Evolutionary conservation across 2,888 invertebrate genomes (phyloP).

Genomic region (Andrena camellia): DNA sequence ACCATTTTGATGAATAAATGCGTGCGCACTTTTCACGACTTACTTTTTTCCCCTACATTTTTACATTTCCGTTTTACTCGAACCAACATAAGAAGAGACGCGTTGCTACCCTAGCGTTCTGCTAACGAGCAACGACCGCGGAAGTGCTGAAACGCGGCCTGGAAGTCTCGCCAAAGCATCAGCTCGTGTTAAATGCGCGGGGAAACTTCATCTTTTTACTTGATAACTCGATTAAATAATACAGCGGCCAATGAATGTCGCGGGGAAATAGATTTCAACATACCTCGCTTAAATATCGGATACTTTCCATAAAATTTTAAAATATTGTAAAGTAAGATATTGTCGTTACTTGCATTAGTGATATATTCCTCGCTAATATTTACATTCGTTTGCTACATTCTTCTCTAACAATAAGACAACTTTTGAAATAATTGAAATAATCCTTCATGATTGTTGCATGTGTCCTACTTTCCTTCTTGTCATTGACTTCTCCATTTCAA

Average conservation of each 20-base stretch:
- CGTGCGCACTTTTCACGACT: slow-evolving; percentile 1
- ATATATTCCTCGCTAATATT: too few relatives aligned
- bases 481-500: background rate
- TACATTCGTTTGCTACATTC: background rate
- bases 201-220: slow-evolving; percentile 1
- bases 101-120: slow-evolving; percentile 33
- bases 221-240: slow-evolving; percentile 17
- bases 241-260: background rate
- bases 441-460: too few relatives aligned
- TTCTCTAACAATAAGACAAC: too few relatives aligned
- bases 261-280: background rate
- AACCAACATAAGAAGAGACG: slow-evolving; percentile 24
- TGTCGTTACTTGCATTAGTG: background rate
- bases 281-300: background rate
- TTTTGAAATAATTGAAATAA: too few relatives aligned
- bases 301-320: background rate
- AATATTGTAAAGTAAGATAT: background rate
- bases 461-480: too few relatives aligned
- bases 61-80: slow-evolving; percentile 22
- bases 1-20: slow-evolving; percentile 42
- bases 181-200: slow-evolving; percentile 8
- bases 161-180: slow-evolving; percentile 39
- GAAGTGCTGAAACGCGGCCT: slow-evolving; percentile 44
- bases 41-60: slow-evolving; percentile 7
- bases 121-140: slow-evolving; percentile 57